These are phyloP conservation scores for Eilema sororculum DNA, from an alignment of 2,888 invertebrate species.

Conservation along the genomic window DNA sequence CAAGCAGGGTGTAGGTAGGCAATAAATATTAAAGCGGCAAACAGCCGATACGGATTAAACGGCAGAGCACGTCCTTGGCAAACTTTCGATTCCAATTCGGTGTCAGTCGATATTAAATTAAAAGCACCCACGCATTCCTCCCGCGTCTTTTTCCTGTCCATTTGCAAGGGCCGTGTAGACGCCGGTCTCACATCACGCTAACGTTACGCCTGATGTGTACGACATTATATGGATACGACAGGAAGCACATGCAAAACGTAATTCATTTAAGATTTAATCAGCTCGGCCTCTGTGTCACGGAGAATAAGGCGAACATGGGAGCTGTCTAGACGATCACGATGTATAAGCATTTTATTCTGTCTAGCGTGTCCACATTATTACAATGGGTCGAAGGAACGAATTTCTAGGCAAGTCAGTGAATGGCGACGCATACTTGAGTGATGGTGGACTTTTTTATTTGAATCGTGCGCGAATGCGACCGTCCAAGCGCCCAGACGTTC, in stretches of 20 bases:
- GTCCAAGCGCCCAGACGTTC: conserved; percentile 58
- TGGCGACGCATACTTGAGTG: conserved; percentile 87
- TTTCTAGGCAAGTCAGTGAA: conserved; percentile 83
- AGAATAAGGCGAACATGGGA: conserved; percentile 28
- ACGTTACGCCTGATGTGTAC: conserved; percentile 60
- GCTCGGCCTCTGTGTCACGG: conserved; percentile 31
- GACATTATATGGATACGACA: conserved; percentile 65
- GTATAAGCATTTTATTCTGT: conserved; percentile 36
- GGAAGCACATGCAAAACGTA: conserved; percentile 43
- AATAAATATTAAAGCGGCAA: conserved; percentile 76
- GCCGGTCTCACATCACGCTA: conserved; percentile 81
- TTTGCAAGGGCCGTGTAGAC: conserved; percentile 85
- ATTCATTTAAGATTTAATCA: conserved; percentile 47
- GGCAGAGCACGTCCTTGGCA: conserved; percentile 78
- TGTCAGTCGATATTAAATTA: conserved; percentile 87
- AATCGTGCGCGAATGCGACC: conserved; percentile 85
- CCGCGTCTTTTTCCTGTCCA: conserved; percentile 87
- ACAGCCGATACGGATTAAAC: conserved; percentile 71
- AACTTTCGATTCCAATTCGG: conserved; percentile 86
- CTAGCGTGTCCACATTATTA: conserved; percentile 66
- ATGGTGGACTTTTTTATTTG: conserved; percentile 87
- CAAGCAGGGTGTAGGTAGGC: conserved; percentile 51
- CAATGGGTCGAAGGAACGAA: conserved; percentile 68
- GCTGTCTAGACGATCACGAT: conserved; percentile 36
- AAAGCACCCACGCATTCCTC: conserved; percentile 86